Evolutionary conservation across 2,113 vertebrate genomes (phyloP), one percentile per base, ranked within the genome.

Genomic region (Neogobius melanostomus): DNA sequence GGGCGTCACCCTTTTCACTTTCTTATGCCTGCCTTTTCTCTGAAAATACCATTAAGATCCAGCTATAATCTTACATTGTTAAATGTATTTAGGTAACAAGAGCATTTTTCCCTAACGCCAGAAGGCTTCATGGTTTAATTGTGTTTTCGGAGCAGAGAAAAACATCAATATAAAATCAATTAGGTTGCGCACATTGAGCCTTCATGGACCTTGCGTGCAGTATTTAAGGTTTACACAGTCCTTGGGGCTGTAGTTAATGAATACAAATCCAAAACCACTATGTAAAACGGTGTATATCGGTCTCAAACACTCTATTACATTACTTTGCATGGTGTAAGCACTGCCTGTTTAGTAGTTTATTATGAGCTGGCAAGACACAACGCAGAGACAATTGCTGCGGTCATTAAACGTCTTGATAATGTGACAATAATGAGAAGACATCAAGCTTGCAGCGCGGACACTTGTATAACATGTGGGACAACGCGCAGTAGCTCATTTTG

Each of bases 71-170:
- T 17, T 56, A 17, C 16, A 5, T 28, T 56, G 7, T 56, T 10
- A 17, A 17, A 53, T 59, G 4, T 42, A 2, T 14, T 10, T 64
- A 53, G 43, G 6, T 44, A 51, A 62, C 12, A 10, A 56, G 44
- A 15, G 6, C 6, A 56, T 5, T 59, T 5, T 59, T 5, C 46
- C 11, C 51, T 10, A 3, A 14, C 21, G 44, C 43, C 42, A 4
- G n/a, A 36, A 36, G 21, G 12, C 61, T 44, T 49, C 12, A 45
- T 10, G 9, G 28, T 36, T 36, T 65, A 43, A 60, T 17, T 64
- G 64, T 71, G 59, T 68, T 77, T 61, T 71, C 36, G 45, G 10
- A 56, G 3, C 15, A 45, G 36, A 11, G n/a, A 46, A 74, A 56
- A 60, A 68, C 59, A 11, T 45, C 53, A 62, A 65, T 72, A 56